Base-by-base conservation (phyloP, 1,140 invertebrate genomes). In the Plectrocnemia conspersa region DNA sequence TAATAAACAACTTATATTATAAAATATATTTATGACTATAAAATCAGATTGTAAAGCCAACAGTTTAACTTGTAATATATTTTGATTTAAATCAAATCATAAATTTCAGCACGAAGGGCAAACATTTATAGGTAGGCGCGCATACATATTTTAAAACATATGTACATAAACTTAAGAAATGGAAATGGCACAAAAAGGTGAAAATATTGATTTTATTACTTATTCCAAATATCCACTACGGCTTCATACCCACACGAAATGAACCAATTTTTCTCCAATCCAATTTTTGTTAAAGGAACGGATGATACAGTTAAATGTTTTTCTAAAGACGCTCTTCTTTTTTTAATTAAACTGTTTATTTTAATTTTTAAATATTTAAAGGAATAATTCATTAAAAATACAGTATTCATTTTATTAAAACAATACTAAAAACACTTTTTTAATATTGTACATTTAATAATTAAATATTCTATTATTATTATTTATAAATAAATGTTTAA, bases 181-280 rank as follows among this genome's bases (percentile, higher is more conserved):
- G n/a, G n/a, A n/a, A n/a, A n/a, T n/a, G n/a, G n/a, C n/a, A n/a
- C n/a, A n/a, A n/a, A n/a, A n/a, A n/a, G n/a, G n/a, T n/a, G n/a
- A n/a, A n/a, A n/a, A n/a, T n/a, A n/a, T n/a, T n/a, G n/a, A n/a
- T n/a, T n/a, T n/a, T 33, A 13, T 33, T 11, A 13, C 16, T 33
- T 13, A 33, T 33, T 15, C 16, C 32, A 33, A 33, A 13, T 33
- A 13, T 33, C 32, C 32, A 3, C 32, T 13, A 33, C 32, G n/a
- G n/a, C 16, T 33, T 33, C 2, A 33, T 13, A 33, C n/a, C 11
- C 32, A 18, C 21, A 18, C 38, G 38, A 41, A 4, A 19, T 19
- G 38, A 3, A 41, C 38, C 38, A 41, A 41, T 41, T 41, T 41
- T 21, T 41, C 38, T 41, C 10, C 38, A 18, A 41, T 41, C 3